A percentile compares a stretch with the other conserved stretches of the same genome.
Conservation (phyloP, 2,797 vertebrate species). For the Loris lydekkerianus region DNA sequence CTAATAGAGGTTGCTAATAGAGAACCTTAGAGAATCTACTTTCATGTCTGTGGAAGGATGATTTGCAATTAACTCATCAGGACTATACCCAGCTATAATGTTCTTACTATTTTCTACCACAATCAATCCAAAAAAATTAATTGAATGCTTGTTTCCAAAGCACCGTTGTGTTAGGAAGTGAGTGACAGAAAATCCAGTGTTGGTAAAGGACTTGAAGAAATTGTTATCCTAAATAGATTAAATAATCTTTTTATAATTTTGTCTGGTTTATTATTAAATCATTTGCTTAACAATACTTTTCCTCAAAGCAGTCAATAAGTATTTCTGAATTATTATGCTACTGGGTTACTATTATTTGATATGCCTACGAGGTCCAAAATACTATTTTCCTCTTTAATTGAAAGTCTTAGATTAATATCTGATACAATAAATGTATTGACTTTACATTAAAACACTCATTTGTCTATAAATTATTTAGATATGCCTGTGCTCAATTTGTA, state of each 20-base stretch:
- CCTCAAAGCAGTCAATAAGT: not conserved
- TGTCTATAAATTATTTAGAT: slow-evolving; percentile 34
- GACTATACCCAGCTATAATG: not conserved
- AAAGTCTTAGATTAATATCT: not conserved
- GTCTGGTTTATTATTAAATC: not conserved
- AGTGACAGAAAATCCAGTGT: slow-evolving; percentile 11
- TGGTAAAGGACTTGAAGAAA: slow-evolving; percentile 21
- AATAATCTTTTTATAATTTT: slow-evolving; percentile 3
- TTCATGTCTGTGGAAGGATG: slow-evolving; percentile 1
- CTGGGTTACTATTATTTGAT: slow-evolving; percentile 26
- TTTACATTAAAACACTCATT: slow-evolving; percentile 53
- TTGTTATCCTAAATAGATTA: not conserved
- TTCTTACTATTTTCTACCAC: slow-evolving; percentile 8
- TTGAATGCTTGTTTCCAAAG: slow-evolving; percentile 33
- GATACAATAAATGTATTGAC: not conserved
- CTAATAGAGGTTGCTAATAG: not conserved
- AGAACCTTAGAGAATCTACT: not conserved
- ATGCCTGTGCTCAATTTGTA: not conserved
- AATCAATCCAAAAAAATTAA: slow-evolving; percentile 52
- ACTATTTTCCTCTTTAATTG: not conserved
- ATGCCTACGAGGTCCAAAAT: not conserved
- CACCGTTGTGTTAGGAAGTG: not conserved
- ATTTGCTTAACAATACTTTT: slow-evolving; percentile 11
- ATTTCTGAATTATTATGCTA: slow-evolving; percentile 46
- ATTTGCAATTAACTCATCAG: slow-evolving; percentile 51